Evolutionary conservation across 2,797 vertebrate species (phyloP).

Genomic region (Rhinogobio ventralis): DNA sequence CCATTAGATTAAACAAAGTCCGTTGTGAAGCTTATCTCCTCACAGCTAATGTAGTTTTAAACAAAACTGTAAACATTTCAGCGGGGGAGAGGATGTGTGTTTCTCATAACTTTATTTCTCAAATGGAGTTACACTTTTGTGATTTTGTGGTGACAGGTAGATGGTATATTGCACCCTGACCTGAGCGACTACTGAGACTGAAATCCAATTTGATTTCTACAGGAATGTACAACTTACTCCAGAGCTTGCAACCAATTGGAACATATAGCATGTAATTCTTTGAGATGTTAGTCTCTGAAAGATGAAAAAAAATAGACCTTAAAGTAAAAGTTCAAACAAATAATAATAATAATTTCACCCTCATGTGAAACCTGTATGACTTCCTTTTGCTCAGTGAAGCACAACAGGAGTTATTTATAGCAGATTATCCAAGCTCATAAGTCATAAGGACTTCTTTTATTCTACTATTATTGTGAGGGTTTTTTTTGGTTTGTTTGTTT

Average conservation of each 20-base stretch:
- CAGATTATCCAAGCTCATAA: too few species aligned
- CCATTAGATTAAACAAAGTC: slow-evolving; percentile 21
- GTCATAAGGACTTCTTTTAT: too few species aligned
- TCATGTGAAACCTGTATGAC: neutral
- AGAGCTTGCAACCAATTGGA: slow-evolving; percentile 25
- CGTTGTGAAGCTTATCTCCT: neutral
- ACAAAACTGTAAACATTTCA: neutral
- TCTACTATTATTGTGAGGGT: neutral
- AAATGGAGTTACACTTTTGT: slow-evolving; percentile 15
- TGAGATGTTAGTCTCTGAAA: slow-evolving; percentile 1
- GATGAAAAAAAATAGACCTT: neutral
- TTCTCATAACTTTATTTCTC: slow-evolving; percentile 12
- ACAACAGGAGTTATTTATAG: neutral
- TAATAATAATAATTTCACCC: neutral
- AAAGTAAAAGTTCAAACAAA: neutral
- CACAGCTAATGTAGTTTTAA: slow-evolving; percentile 16
- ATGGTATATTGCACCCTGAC: slow-evolving; percentile 13
- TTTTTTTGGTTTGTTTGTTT: neutral
- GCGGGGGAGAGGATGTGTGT: neutral
- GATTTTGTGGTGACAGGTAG: slow-evolving; percentile 8
- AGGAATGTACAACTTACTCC: slow-evolving; percentile 44
- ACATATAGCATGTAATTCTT: slow-evolving; percentile 33
- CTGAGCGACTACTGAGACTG: slow-evolving; percentile 1
- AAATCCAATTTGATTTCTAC: slow-evolving; percentile 38
- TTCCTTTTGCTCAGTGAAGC: neutral